Evolutionary conservation across 2,888 invertebrate species (phyloP).

Genomic region (Amiota minor): DNA sequence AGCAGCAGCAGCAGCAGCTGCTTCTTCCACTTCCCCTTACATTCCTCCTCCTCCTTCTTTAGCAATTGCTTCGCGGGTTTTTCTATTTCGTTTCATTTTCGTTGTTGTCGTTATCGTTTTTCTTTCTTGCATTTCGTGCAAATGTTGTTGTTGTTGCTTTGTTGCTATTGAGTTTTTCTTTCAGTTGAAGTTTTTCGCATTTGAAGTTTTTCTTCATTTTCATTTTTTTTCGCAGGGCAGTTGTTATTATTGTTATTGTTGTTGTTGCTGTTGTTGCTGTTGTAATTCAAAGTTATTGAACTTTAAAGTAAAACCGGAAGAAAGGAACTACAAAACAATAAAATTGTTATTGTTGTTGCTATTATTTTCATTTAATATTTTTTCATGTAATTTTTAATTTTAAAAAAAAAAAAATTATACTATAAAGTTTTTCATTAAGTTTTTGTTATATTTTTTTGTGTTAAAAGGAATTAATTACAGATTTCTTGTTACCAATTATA

Average conservation of each 20-base stretch:
- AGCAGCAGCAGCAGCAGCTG: neutral
- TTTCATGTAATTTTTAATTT: neutral
- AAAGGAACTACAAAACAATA: slow-evolving; percentile 51
- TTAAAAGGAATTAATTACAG: too few species aligned
- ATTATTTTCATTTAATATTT: neutral
- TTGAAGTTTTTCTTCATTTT: slow-evolving; percentile 27
- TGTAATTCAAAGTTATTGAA: slow-evolving; percentile 70
- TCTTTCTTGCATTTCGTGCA: slow-evolving; percentile 8
- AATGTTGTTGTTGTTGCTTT: slow-evolving; percentile 7
- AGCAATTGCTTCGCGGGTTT: neutral
- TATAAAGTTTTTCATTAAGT: too few species aligned
- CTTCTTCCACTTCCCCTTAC: neutral
- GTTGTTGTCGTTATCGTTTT: neutral
- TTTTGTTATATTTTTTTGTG: too few species aligned
- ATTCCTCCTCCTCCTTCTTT: too few species aligned
- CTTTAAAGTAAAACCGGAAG: slow-evolving; percentile 63
- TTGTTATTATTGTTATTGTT: slow-evolving; percentile 41
- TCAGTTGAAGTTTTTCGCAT: slow-evolving; percentile 3
- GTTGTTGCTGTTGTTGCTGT: slow-evolving; percentile 57
- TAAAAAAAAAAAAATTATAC: too few species aligned
- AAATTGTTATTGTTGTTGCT: slow-evolving; percentile 4
- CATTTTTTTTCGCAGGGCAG: slow-evolving; percentile 46
- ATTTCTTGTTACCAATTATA: too few species aligned
- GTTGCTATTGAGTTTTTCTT: slow-evolving; percentile 10
- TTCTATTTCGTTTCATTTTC: slow-evolving; percentile 4